Evolutionary conservation across 2,113 vertebrate species (phyloP).

Genomic region (Calyptomena viridis): DNA sequence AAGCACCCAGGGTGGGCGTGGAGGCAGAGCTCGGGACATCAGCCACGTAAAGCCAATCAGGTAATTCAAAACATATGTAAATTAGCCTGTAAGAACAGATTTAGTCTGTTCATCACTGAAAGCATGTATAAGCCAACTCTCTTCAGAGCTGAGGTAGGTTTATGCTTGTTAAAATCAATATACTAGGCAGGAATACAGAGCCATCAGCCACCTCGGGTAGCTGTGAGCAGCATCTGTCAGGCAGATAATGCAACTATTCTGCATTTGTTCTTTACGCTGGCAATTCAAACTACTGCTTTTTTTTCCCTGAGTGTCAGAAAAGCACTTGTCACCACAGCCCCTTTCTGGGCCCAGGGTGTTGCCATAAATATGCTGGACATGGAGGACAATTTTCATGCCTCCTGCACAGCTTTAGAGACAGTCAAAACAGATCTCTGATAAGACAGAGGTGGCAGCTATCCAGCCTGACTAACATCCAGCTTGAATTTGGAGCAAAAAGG

Average conservation of each 20-base stretch:
- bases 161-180: neutral
- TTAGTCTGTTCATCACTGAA: neutral
- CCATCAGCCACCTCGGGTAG: neutral
- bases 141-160: neutral
- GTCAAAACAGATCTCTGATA: conserved; percentile 37
- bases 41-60: neutral
- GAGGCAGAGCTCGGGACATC: neutral
- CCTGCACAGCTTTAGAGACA: conserved; percentile 8
- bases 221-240: neutral
- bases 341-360: neutral
- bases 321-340: neutral
- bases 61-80: neutral
- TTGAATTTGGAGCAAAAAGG: neutral
- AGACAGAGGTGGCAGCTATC: neutral
- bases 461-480: neutral
- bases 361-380: neutral
- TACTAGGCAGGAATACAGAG: rapidly evolving
- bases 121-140: neutral
- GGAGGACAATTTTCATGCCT: neutral
- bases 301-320: neutral
- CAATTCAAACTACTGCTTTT: neutral
- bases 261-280: neutral
- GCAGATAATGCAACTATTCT: neutral
- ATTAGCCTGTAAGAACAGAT: neutral
- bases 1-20: neutral